Evolutionary conservation across 2,113 vertebrate genomes (phyloP), one percentile per base, ranked within the genome.

Genomic region (Datnioides undecimradiatus): DNA sequence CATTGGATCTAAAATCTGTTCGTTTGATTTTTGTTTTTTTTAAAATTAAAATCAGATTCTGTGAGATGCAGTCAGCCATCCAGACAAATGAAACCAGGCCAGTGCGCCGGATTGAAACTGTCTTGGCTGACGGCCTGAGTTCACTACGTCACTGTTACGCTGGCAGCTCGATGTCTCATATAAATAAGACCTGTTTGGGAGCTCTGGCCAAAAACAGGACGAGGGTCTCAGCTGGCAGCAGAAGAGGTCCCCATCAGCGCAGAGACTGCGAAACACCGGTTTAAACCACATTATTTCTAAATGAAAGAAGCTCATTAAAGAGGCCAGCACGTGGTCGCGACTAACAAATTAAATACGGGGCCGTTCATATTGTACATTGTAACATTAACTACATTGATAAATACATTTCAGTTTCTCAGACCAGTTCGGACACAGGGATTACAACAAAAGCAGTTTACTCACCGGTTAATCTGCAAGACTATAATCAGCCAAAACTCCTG

Each of bases 391-490:
- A 40, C 12, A 40, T 40, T 40, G 10, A 40, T 40, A 48, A 48
- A 48, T 9, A 21, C 21, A 7, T 43, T 51, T 14, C 5, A 17
- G 11, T 27, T 14, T 33, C 25, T 36, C 4, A 2, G 21, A 3
- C 10, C 6, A 36, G 19, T n/a, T n/a, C 17, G 13, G 45, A 4
- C 0, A n/a, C 1, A 27, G 41, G 3, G 52, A 57, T 34, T 11
- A 3, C 5, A 17, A 38, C 2, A 5, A 16, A 12, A 34, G 1
- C 2, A 14, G 16, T 71, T 54, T 13, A 87, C 90, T 91, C 36
- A 93, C 89, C 90, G 1, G 73, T 75, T 25, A n/a, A 33, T 73
- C 1, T 52, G 12, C 0, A 16, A 38, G 63, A 10, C 13, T 19
- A 29, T 19, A 21, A 17, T 6, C 41, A 51, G n/a, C 2, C 36